phyloP scores from a whole-genome alignment of 2,113 vertebrate genomes.

The Percopsis transmontana region DNA sequence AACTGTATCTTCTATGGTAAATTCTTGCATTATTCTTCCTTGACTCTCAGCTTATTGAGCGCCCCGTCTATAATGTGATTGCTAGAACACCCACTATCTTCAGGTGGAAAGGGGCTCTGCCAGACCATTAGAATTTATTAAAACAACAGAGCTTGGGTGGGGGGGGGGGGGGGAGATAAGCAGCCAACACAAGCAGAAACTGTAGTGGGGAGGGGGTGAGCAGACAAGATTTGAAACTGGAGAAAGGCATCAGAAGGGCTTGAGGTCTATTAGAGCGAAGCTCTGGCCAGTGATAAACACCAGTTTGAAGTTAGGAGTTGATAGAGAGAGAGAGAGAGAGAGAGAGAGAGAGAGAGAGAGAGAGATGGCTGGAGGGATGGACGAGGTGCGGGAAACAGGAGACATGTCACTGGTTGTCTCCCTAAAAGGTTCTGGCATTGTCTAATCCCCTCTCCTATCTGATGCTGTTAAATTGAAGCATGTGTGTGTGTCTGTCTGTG shows the following conservation, averaged over 20 bases:
- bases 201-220: constrained; percentile 2
- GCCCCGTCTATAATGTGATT: background rate
- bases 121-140: background rate
- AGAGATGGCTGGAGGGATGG: constrained; percentile 32
- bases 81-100: background rate
- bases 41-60: background rate
- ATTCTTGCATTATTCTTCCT: background rate
- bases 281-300: constrained; percentile 54
- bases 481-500: constrained; percentile 5
- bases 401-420: constrained; percentile 23
- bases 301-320: constrained; percentile 59
- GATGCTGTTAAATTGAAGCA: background rate
- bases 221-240: constrained; percentile 21
- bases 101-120: background rate
- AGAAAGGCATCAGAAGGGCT: constrained; percentile 32
- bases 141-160: background rate
- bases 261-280: constrained; percentile 41
- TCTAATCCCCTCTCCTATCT: constrained; percentile 27
- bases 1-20: too few species aligned
- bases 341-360: constrained; percentile 45
- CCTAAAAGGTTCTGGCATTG: constrained; percentile 34
- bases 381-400: constrained; percentile 64
- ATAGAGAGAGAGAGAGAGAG: constrained; percentile 54
- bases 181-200: constrained; percentile 13
- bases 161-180: constrained; percentile 16